Percentiles rank a stretch among this genome's conserved stretches.
Conservation (phyloP, 2,888 invertebrate species). For the Anthrax anthrax region DNA sequence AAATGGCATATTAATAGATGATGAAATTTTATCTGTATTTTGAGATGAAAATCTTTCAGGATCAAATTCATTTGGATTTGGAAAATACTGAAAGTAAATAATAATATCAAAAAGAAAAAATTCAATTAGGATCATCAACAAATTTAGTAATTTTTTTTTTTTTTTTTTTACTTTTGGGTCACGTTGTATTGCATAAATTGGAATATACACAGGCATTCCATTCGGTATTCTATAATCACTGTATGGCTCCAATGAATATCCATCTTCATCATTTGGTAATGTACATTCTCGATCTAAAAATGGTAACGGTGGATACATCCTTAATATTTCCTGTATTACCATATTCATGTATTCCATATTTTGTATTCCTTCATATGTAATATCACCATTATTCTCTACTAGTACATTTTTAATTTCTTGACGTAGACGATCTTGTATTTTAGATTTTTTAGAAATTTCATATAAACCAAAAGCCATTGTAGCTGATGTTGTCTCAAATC, state of each 20-base stretch:
- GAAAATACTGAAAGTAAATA: constrained; percentile 18
- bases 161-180: constrained; percentile 29
- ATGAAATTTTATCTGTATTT: constrained; percentile 24
- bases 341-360: constrained; percentile 26
- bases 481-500: constrained; percentile 16
- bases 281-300: constrained; percentile 31
- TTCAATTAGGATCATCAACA: too few relatives aligned
- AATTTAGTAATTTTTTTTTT: background rate
- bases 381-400: constrained; percentile 17
- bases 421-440: constrained; percentile 22
- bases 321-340: constrained; percentile 22
- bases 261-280: constrained; percentile 12
- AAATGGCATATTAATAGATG: constrained; percentile 28
- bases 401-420: constrained; percentile 22
- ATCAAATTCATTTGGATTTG: constrained; percentile 26
- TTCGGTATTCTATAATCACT: constrained; percentile 21
- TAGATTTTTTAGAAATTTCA: constrained; percentile 21
- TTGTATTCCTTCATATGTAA: constrained; percentile 22
- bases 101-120: too few relatives aligned
- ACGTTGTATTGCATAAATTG: constrained; percentile 27
- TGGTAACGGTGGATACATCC: constrained; percentile 31
- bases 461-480: constrained; percentile 22
- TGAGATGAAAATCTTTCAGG: constrained; percentile 31
- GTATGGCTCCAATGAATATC: constrained; percentile 23
- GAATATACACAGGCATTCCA: constrained; percentile 29